These are phyloP conservation scores for Steinernema hermaphroditum DNA, from an alignment of 2,888 invertebrate genomes.

Conservation along the genomic window DNA sequence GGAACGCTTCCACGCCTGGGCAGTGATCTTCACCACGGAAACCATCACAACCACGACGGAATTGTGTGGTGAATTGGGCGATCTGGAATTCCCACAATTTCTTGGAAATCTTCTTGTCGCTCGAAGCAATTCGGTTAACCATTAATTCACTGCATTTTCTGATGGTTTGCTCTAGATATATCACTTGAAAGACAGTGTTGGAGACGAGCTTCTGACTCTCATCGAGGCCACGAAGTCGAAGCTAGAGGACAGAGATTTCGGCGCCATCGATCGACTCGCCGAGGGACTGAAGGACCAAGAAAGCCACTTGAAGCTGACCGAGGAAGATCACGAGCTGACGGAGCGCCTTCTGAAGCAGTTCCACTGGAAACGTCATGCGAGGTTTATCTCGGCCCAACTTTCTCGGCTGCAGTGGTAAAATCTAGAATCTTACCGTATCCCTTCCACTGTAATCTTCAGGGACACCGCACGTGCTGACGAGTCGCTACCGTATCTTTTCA, in stretches of 20 bases:
- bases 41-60: slow-evolving; percentile 1
- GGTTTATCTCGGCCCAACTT: slow-evolving; percentile 1
- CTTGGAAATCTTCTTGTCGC: slow-evolving; percentile 4
- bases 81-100: slow-evolving; percentile 18
- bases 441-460: not conserved
- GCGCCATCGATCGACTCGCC: not conserved
- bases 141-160: not conserved
- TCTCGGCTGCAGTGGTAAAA: not conserved
- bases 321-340: slow-evolving; percentile 3
- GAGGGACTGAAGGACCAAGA: not conserved
- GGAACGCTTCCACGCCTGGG: slow-evolving; percentile 35
- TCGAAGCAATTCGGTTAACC: not conserved
- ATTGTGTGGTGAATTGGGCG: slow-evolving; percentile 35
- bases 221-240: not conserved
- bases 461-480: not conserved
- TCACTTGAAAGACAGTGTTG: not conserved
- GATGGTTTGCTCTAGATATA: not conserved
- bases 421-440: not conserved
- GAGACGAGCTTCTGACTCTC: not conserved
- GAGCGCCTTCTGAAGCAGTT: slow-evolving; percentile 10
- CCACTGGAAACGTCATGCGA: slow-evolving; percentile 10
- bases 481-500: slow-evolving; percentile 2
- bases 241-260: not conserved
- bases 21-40: slow-evolving; percentile 38
- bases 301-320: not conserved